phyloP scores from a whole-genome alignment of 2,888 invertebrate genomes.

The Zaprionus obscuricornis region DNA sequence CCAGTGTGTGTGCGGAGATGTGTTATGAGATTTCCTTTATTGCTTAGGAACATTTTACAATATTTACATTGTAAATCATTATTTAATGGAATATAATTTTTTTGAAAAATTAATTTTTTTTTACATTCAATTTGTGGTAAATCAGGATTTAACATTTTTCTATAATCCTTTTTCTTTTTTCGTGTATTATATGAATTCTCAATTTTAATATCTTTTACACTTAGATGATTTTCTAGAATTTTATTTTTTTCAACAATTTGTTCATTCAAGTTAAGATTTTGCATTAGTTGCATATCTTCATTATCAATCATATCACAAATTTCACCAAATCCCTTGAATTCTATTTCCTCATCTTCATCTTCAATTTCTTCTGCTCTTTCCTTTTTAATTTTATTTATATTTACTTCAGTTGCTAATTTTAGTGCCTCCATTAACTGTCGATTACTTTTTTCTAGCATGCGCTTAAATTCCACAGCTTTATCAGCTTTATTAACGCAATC shows the following conservation, averaged over 20 bases:
- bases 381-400: neutral
- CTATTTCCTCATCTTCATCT: neutral
- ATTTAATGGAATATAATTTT: too few species aligned
- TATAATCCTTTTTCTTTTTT: too few species aligned
- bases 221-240: too few species aligned
- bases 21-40: conserved; percentile 2
- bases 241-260: too few species aligned
- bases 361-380: neutral
- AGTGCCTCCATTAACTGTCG: neutral
- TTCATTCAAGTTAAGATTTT: too few species aligned
- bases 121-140: too few species aligned
- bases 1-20: conserved; percentile 30
- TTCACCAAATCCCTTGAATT: neutral
- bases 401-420: too few species aligned
- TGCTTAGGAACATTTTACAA: neutral
- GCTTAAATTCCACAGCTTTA: conserved; percentile 16
- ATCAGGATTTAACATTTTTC: too few species aligned
- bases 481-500: conserved; percentile 3
- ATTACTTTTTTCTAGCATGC: conserved; percentile 3
- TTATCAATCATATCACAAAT: conserved; percentile 12
- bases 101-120: too few species aligned
- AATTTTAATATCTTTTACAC: too few species aligned
- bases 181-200: too few species aligned
- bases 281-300: neutral
- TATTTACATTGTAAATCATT: too few species aligned